Percentiles rank a stretch among this genome's conserved stretches.
phyloP scores from a whole-genome alignment of 2,888 invertebrate genomes.

The Heliconius erato region DNA sequence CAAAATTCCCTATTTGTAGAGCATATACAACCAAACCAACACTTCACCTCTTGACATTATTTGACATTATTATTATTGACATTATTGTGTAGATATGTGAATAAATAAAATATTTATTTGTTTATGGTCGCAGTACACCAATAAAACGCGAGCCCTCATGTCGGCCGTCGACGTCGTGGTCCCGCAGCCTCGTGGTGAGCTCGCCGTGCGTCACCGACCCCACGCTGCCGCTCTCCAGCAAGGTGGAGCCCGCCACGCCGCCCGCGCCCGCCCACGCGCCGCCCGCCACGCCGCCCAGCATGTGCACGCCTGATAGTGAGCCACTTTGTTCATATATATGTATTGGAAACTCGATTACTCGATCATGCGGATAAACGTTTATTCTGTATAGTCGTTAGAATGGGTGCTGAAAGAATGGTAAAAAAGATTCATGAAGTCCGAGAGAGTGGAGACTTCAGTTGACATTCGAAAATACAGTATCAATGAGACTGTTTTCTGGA shows the following conservation, averaged over 20 bases:
- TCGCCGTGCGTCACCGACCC: conserved; percentile 80
- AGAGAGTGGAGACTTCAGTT: too few species aligned
- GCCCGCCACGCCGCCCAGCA: conserved; percentile 41
- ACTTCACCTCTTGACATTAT: too few species aligned
- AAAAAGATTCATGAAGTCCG: too few species aligned
- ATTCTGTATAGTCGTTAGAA: not conserved
- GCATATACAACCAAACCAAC: too few species aligned
- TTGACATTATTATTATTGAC: too few species aligned
- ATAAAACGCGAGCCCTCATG: conserved; percentile 74
- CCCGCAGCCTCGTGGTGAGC: conserved; percentile 61
- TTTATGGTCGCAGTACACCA: conserved; percentile 65
- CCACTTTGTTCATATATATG: conserved; percentile 36
- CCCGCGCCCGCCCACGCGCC: conserved; percentile 38
- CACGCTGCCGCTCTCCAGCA: conserved; percentile 69
- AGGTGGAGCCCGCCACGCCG: conserved; percentile 47
- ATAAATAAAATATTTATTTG: not conserved
- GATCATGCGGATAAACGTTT: not conserved
- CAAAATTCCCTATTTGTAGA: too few species aligned
- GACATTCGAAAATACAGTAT: too few species aligned
- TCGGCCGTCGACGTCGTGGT: conserved; percentile 48
- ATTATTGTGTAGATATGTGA: not conserved
- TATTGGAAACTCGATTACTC: not conserved
- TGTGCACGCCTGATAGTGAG: conserved; percentile 71
- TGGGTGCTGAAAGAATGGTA: not conserved
- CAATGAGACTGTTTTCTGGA: too few species aligned